These are phyloP conservation scores for Carcina quercana DNA, from an alignment of 2,888 invertebrate genomes.

Conservation along the genomic window DNA sequence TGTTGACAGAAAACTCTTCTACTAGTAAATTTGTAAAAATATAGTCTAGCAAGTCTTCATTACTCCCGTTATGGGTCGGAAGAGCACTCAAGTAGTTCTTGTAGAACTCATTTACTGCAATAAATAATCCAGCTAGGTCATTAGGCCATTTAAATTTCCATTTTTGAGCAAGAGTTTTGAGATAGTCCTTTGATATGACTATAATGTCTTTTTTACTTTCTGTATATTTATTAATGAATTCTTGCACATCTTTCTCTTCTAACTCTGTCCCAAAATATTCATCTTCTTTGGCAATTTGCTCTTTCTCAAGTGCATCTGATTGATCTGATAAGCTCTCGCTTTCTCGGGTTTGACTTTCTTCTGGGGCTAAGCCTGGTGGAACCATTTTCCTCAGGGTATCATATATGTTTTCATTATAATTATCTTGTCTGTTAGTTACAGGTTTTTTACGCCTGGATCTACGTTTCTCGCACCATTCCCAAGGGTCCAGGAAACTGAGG, in stretches of 20 bases:
- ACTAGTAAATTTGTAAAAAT: constrained; percentile 49
- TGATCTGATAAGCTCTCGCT: constrained; percentile 74
- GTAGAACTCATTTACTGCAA: constrained; percentile 75
- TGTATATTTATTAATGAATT: constrained; percentile 76
- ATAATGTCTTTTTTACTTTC: constrained; percentile 73
- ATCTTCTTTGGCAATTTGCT: constrained; percentile 36
- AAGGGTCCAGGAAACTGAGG: constrained; percentile 81
- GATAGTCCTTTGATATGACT: constrained; percentile 75
- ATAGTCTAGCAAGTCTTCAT: constrained; percentile 46
- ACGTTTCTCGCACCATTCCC: constrained; percentile 83
- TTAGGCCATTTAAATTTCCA: constrained; percentile 80
- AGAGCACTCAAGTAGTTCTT: constrained; percentile 61
- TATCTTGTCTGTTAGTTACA: constrained; percentile 71
- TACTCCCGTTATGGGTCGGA: constrained; percentile 44
- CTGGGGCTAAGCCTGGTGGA: constrained; percentile 73
- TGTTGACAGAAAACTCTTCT: constrained; percentile 56
- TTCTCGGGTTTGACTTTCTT: constrained; percentile 32
- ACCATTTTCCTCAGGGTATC: constrained; percentile 80
- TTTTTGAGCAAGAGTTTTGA: constrained; percentile 72
- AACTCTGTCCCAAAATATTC: constrained; percentile 79
- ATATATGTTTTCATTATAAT: constrained; percentile 77
- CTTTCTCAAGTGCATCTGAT: constrained; percentile 48
- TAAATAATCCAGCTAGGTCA: constrained; percentile 71
- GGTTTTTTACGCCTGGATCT: constrained; percentile 67
- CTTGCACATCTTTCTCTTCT: constrained; percentile 78